These are phyloP conservation scores for Paramuricea clavata DNA, from an alignment of 92 coral and sea anemone genomes.

Conservation along the genomic window DNA sequence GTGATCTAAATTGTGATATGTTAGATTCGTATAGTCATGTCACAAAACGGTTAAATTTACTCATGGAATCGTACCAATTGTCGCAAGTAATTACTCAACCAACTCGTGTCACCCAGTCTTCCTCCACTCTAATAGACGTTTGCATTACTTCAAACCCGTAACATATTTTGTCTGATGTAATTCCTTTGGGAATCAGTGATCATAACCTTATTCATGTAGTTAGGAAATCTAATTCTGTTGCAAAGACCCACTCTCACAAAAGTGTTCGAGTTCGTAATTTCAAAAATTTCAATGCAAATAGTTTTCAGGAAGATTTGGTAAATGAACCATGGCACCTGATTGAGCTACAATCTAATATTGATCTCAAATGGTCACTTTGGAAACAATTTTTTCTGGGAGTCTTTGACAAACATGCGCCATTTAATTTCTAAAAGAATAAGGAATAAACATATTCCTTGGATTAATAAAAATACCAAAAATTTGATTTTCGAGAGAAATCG, in stretches of 20 bases:
- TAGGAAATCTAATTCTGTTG: background rate
- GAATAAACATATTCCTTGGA: background rate
- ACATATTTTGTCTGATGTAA: background rate
- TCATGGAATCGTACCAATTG: background rate
- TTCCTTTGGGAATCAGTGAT: background rate
- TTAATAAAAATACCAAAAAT: background rate
- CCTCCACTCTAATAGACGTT: background rate
- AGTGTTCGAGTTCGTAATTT: too few species aligned
- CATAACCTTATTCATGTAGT: background rate
- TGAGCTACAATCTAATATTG: background rate
- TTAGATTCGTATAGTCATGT: background rate
- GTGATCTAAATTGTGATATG: background rate
- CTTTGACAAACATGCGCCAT: background rate
- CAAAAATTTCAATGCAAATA: background rate
- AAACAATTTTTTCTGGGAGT: background rate
- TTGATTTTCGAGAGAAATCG: background rate
- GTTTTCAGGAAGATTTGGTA: background rate
- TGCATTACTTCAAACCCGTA: background rate
- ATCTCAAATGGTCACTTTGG: background rate
- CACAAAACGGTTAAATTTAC: background rate
- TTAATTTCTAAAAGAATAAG: background rate
- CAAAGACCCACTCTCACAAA: background rate
- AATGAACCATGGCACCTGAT: background rate
- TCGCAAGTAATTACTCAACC: background rate
- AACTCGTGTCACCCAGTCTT: background rate